Evolutionary conservation across 2,888 invertebrate species (phyloP), one percentile per base, ranked within the genome.

Genomic region (Hirtodrosophila trivittata): DNA sequence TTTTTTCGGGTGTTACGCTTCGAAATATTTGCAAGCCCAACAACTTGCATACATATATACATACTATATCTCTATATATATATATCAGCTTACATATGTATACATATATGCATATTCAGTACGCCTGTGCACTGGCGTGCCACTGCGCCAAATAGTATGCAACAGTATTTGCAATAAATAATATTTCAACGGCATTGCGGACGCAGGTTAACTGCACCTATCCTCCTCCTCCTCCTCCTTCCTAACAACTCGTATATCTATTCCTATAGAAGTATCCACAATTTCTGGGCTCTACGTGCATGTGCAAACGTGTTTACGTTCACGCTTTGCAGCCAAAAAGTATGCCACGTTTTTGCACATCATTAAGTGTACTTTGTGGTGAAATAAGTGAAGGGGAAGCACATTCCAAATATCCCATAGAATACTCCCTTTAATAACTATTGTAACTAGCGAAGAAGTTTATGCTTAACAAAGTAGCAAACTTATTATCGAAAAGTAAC

Each of bases 141-240:
- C 66, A 66, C 41, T 80, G 66, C 84, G 65, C 66, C 77, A 75
- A 75, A 77, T 69, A 66, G 59, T 83, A 63, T 86, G 86, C 77
- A 80, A 73, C 66, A 83, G 57, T 70, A 54, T 64, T 70, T 76
- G 83, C 69, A 64, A 82, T 80, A 83, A 72, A 78, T 68, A 75
- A 78, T 85, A 80, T 83, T 80, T 66, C 86, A 86, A 80, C 83
- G 63, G 86, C 69, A 80, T 60, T 77, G 75, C 75, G 59, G 75
- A 63, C 60, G 51, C 75, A 75, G 74, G 70, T 66, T 75, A 57
- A 66, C 75, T 58, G 41, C 18, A 0, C 9, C 18, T 21, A 21
- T 21, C 4, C 32, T 2, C 18, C 0, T 25, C 25, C 9, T 13
- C 5, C 2, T 21, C 4, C 32, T 2, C 18, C 0, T 25, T 13